phyloP scores from a whole-genome alignment of 2,888 invertebrate genomes.

The Mallateleia sp. region DNA sequence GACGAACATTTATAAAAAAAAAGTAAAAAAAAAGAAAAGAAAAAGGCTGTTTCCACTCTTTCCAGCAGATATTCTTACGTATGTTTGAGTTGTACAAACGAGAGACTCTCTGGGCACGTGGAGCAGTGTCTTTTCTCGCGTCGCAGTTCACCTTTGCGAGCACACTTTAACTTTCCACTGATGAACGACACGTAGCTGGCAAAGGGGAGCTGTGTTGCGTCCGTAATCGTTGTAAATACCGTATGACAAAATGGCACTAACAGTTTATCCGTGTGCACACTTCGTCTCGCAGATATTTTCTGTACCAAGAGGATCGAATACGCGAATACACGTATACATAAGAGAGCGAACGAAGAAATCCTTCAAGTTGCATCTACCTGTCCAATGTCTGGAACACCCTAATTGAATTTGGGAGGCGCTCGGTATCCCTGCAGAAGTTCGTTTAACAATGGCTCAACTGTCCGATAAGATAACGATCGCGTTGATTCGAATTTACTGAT shows the following conservation, averaged over 20 bases:
- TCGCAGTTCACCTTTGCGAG: background rate
- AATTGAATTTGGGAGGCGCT: conserved; percentile 87
- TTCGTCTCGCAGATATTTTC: conserved; percentile 75
- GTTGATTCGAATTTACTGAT: too few species aligned
- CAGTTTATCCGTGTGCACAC: conserved; percentile 66
- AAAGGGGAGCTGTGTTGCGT: conserved; percentile 35
- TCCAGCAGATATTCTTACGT: conserved; percentile 27
- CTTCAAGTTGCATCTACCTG: conserved; percentile 80
- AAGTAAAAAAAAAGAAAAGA: too few species aligned
- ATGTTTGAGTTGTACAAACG: conserved; percentile 51
- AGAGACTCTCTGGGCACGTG: conserved; percentile 20
- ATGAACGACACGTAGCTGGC: background rate
- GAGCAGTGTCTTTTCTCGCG: conserved; percentile 28
- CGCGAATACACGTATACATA: conserved; percentile 56
- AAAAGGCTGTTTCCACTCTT: conserved; percentile 43
- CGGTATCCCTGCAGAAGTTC: conserved; percentile 68
- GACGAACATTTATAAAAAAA: too few species aligned
- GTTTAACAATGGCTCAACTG: conserved; percentile 66
- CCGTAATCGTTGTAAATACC: conserved; percentile 71
- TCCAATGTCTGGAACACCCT: conserved; percentile 89
- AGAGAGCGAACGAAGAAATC: conserved; percentile 69
- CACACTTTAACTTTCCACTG: too few species aligned
- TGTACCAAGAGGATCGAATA: conserved; percentile 63
- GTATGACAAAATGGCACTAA: conserved; percentile 67
- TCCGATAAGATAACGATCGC: conserved; percentile 65